Base-by-base conservation (phyloP, 2,797 vertebrate species). In the Amazona ochrocephala region DNA sequence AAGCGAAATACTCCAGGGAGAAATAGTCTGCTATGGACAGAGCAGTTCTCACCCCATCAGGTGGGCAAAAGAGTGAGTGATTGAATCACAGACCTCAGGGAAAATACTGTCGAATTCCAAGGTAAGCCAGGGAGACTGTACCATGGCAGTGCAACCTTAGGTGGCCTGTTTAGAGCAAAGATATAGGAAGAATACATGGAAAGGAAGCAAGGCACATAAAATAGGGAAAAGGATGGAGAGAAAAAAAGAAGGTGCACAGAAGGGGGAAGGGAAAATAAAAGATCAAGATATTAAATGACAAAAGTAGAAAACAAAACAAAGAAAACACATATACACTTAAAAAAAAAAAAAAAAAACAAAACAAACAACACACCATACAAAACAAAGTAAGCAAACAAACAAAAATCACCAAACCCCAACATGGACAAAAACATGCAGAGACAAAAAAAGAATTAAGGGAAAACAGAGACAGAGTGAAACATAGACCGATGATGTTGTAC, bases 91-190 rank as follows among this genome's bases (percentile, higher is more conserved):
- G 83, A 96, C 91, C 83, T 90, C 90, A 96, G 80, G 87, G 71
- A 86, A 94, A 96, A 94, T 80, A 92, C 24, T 96, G 87, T 96
- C 87, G 93, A 72, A n/a, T 81, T 97, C 89, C 72, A 95, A 81
- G 39, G 93, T 84, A 94, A 95, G 64, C 77, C 80, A 93, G 48
- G 79, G 61, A 92, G 76, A 79, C 77, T 66, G 30, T 50, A 76
- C 90, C 84, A 88, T 6, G 32, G 89, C 92, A 88, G 48, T 44
- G 68, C 58, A 94, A 95, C 85, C 90, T 95, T 91, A 94, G 83
- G 84, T 89, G 78, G 91, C 95, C 91, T 85, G 88, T 94, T 91
- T 41, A 84, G 56, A 90, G 67, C 53, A 87, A 89, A 85, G 48
- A 67, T 78, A 71, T 13, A 91, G 42, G 47, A 54, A 91, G 94